phyloP scores from a whole-genome alignment of 2,888 invertebrate species.

The Limnephilus lunatus region DNA sequence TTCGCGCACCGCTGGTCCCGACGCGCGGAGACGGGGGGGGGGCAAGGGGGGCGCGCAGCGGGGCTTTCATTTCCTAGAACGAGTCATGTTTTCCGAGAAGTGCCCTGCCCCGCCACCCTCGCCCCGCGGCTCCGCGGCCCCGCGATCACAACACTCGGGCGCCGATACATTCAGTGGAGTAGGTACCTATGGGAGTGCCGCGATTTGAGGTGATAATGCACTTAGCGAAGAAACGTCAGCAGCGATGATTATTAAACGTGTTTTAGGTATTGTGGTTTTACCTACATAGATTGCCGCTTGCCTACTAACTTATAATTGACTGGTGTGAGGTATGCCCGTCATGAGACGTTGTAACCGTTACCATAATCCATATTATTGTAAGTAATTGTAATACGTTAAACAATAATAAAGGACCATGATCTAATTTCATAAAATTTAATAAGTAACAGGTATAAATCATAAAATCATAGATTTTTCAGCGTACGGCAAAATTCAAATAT shows the following conservation, averaged over 20 bases:
- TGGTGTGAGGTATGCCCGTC: background rate
- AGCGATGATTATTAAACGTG: background rate
- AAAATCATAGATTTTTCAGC: background rate
- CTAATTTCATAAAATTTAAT: background rate
- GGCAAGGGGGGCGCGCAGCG: slow-evolving; percentile 71
- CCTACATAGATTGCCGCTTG: background rate
- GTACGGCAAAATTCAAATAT: background rate
- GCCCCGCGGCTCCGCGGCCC: slow-evolving; percentile 56
- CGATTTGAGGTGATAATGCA: background rate
- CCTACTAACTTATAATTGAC: background rate
- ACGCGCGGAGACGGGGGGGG: slow-evolving; percentile 10
- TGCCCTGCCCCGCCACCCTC: slow-evolving; percentile 60
- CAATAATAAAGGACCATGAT: background rate
- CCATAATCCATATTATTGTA: background rate
- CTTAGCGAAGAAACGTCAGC: background rate
- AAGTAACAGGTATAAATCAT: background rate
- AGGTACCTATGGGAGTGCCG: background rate
- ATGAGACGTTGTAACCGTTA: background rate
- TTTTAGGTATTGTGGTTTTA: background rate
- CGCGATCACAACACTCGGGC: background rate
- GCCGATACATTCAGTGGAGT: background rate
- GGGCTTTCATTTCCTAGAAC: slow-evolving; percentile 75
- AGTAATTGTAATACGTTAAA: background rate
- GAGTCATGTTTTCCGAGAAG: slow-evolving; percentile 78
- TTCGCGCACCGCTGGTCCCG: slow-evolving; percentile 23